Percentiles rank a stretch among this genome's conserved stretches.
phyloP scores from a whole-genome alignment of 2,797 vertebrate species.

The Loriculus beryllinus region DNA sequence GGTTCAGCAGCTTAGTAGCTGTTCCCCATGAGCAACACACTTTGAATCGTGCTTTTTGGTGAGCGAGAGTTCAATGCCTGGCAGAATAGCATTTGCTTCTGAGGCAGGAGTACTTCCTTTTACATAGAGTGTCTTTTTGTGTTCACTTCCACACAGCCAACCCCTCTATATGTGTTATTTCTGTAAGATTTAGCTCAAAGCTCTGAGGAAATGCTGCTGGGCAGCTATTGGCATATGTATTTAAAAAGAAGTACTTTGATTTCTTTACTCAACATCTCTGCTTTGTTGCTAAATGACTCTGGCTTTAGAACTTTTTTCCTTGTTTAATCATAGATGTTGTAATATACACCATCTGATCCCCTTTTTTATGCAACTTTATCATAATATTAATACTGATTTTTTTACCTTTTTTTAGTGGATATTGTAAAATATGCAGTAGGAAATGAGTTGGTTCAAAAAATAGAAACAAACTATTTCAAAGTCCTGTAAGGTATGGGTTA shows the following conservation, averaged over 20 bases:
- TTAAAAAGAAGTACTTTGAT: neutral
- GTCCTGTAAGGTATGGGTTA: neutral
- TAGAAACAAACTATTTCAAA: neutral
- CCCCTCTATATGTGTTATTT: neutral
- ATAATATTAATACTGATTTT: neutral
- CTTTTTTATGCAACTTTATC: neutral
- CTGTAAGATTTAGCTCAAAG: neutral
- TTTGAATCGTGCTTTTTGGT: neutral
- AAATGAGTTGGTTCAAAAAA: neutral
- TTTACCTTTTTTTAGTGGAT: neutral
- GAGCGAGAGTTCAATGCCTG: neutral
- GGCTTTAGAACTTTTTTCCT: neutral
- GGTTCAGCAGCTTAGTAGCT: neutral
- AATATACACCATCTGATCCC: neutral
- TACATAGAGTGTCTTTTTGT: neutral
- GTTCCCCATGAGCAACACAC: neutral
- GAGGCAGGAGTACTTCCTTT: neutral
- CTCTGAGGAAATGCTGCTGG: neutral
- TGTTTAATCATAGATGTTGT: neutral
- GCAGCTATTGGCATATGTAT: neutral
- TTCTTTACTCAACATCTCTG: neutral
- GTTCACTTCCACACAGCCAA: neutral
- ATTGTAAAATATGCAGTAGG: neutral
- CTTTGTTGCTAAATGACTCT: neutral
- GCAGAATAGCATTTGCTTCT: neutral